Conservation (phyloP, 2,888 invertebrate genomes). For the Hyppa rectilinea region DNA sequence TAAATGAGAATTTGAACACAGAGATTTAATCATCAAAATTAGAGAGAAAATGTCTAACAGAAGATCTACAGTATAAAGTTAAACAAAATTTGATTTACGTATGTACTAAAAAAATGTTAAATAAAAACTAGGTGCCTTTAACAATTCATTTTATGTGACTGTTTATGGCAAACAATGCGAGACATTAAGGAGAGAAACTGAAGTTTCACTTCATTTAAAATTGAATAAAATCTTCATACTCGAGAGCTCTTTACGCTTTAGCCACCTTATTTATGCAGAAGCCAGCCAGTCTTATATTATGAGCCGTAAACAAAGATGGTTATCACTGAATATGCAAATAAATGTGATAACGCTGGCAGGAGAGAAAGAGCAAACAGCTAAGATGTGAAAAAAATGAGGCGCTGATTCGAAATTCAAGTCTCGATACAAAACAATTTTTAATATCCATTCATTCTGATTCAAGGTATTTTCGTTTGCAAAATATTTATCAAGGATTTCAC, state of each 20-base stretch:
- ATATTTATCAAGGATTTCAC: not conserved
- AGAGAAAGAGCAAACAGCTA: conserved; percentile 42
- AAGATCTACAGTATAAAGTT: not conserved
- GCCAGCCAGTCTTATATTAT: conserved; percentile 58
- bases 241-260: conserved; percentile 29
- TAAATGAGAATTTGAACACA: not conserved
- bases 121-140: not conserved
- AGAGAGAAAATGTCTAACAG: not conserved
- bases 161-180: conserved; percentile 12
- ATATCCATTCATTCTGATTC: conserved; percentile 4
- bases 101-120: not conserved
- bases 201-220: conserved; percentile 25
- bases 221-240: conserved; percentile 40
- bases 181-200: too few species aligned
- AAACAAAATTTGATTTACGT: not conserved
- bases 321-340: conserved; percentile 72
- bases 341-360: conserved; percentile 61
- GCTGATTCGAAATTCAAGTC: conserved; percentile 36
- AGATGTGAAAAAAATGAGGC: conserved; percentile 27
- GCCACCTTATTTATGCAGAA: conserved; percentile 50
- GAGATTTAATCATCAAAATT: not conserved
- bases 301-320: conserved; percentile 72
- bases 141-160: not conserved
- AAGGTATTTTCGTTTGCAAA: not conserved
- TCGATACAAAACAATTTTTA: conserved; percentile 1